These are phyloP conservation scores for Ips typographus DNA, from an alignment of 1,140 invertebrate genomes.

Conservation along the genomic window DNA sequence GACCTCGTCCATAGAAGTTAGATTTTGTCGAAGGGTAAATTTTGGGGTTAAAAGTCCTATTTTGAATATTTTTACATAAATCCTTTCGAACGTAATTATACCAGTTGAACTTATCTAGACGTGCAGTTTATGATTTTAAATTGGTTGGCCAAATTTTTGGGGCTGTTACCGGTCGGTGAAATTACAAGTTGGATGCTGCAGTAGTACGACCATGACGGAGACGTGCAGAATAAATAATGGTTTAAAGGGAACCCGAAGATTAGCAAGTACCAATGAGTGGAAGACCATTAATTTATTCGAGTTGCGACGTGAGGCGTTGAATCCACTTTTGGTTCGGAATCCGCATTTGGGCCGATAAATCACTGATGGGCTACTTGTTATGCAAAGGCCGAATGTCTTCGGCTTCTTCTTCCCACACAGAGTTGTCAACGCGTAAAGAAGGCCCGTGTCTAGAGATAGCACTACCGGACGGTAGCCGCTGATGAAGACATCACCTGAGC, in stretches of 20 bases:
- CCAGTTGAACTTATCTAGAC: too few species aligned
- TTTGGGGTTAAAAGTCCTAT: slow-evolving; percentile 16
- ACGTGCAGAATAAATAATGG: too few species aligned
- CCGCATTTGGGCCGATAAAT: slow-evolving; percentile 9
- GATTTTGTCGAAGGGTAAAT: slow-evolving; percentile 18
- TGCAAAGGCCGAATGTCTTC: slow-evolving; percentile 31
- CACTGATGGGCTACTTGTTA: slow-evolving; percentile 24
- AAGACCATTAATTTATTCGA: too few species aligned
- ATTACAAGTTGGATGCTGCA: too few species aligned
- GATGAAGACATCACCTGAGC: slow-evolving; percentile 41
- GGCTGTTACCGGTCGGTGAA: too few species aligned
- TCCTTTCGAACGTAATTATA: too few species aligned
- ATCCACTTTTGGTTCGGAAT: not conserved
- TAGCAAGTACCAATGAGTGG: too few species aligned
- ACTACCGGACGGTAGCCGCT: slow-evolving; percentile 42
- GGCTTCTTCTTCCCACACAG: slow-evolving; percentile 26
- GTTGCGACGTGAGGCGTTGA: too few species aligned
- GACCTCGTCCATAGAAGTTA: slow-evolving; percentile 16
- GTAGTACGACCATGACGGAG: too few species aligned
- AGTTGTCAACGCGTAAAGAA: slow-evolving; percentile 28
- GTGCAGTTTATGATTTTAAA: slow-evolving; percentile 12
- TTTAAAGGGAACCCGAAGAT: too few species aligned
- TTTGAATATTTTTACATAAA: slow-evolving; percentile 29
- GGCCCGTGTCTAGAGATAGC: slow-evolving; percentile 37
- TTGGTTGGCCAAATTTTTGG: too few species aligned